Evolutionary conservation across 2,888 invertebrate species (phyloP), one percentile per base, ranked within the genome.

Genomic region (Ormyrus nitidulus): DNA sequence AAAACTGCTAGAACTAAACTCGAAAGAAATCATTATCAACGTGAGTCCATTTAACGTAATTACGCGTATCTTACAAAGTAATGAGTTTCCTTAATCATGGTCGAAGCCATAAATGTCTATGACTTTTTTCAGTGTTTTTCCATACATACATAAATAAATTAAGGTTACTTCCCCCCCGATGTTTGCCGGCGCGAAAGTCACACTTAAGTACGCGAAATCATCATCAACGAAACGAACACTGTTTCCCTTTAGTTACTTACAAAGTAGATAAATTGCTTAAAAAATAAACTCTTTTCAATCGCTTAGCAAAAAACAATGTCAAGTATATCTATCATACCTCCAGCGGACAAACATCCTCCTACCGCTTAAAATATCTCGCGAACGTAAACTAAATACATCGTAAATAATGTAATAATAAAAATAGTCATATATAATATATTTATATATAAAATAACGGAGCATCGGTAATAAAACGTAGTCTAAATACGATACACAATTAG

Each of bases 51-150:
- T 78, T 75, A 74, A 81, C 75, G 77, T 81, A 77, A 71, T 75
- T 81, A 75, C 77, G 77, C 74, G 75, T 81, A 78, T 81, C 81
- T 81, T 81, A 81, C 81, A 78, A 80, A 81, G 74, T 81, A 81
- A 78, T 81, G 78, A 81, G 81, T 81, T 81, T 75, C 78, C 81
- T 77, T 54, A 71, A 81, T 75, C 78, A 71, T 78, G 75, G 81
- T 75, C 77, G 80, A 77, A 81, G 78, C 70, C 51, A 19, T 65
- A 56, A 71, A 70, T 70, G 68, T 73, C 66, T 75, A 59, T 64
- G 59, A 61, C 71, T 78, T 71, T 75, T 70, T 78, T 56, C 74
- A 75, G 81, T 78, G 75, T 51, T 77, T 78, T 78, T 81, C 78
- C 71, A 56, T 49, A 7, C 61, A 53, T 46, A 68, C 56, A 53